Percentiles rank a stretch among this genome's conserved stretches.
Conservation (phyloP, 2,888 invertebrate species). For the Petrophora chlorosata region DNA sequence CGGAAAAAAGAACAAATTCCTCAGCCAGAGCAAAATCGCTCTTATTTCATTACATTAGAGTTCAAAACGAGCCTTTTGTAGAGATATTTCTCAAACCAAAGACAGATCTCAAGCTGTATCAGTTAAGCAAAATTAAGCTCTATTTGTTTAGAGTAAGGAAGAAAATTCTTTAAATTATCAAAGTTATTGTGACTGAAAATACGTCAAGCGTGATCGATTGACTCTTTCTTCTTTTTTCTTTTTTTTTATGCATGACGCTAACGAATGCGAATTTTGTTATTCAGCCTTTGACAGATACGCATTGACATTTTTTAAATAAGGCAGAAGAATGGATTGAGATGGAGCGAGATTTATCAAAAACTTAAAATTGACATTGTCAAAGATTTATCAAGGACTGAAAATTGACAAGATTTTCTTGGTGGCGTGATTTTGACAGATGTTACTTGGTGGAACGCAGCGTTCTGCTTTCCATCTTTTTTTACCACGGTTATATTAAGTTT, state of each 20-base stretch:
- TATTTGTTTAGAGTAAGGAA: not conserved
- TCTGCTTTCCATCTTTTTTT: too few species aligned
- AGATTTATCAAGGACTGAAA: not conserved
- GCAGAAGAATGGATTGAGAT: not conserved
- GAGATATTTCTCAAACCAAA: constrained; percentile 15
- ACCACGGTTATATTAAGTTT: too few species aligned
- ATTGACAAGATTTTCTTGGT: too few species aligned
- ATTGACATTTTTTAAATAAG: constrained; percentile 9
- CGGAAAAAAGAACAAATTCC: constrained; percentile 12
- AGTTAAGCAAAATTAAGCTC: not conserved
- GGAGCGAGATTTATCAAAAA: not conserved
- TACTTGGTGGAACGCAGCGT: too few species aligned
- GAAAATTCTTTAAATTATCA: not conserved
- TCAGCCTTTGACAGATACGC: constrained; percentile 4
- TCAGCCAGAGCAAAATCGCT: constrained; percentile 2
- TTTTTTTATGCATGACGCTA: constrained; percentile 22
- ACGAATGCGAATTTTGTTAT: constrained; percentile 18
- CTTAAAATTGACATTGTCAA: not conserved
- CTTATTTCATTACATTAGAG: too few species aligned
- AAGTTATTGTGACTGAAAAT: constrained; percentile 22
- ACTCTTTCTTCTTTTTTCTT: constrained; percentile 27
- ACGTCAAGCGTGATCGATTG: constrained; percentile 45
- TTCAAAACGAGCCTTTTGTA: too few species aligned
- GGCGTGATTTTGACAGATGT: too few species aligned
- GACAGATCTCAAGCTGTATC: not conserved